A percentile compares a stretch with the other conserved stretches of the same genome.
Conservation (phyloP, 2,797 vertebrate species). For the Silurus aristotelis region DNA sequence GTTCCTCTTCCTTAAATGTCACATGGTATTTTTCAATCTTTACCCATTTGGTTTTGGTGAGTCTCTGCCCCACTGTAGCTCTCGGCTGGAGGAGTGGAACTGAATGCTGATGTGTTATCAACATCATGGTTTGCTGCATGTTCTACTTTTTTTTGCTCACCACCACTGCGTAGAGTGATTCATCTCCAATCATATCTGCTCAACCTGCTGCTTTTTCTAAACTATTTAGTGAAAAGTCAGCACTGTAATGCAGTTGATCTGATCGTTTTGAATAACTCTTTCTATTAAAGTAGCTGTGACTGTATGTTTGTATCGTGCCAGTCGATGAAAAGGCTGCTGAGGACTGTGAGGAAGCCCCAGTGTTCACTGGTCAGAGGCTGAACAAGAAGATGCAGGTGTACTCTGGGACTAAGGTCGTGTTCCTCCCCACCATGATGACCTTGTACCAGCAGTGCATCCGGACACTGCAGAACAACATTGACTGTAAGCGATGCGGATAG, state of each 20-base stretch:
- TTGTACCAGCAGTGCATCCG: slow-evolving; percentile 88
- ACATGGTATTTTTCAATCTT: background rate
- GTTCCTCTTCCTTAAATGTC: background rate
- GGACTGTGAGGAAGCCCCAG: slow-evolving; percentile 62
- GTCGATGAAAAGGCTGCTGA: slow-evolving; percentile 62
- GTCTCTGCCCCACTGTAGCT: background rate
- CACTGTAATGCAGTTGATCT: background rate
- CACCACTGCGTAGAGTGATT: background rate
- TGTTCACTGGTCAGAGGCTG: slow-evolving; percentile 81
- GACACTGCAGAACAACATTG: slow-evolving; percentile 87
- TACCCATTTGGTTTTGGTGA: background rate
- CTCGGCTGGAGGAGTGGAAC: background rate
- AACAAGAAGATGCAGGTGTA: slow-evolving; percentile 91
- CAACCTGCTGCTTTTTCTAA: background rate
- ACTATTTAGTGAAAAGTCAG: too few relatives aligned
- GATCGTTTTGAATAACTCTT: background rate
- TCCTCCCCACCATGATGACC: slow-evolving; percentile 83
- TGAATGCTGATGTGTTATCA: background rate
- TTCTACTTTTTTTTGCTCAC: background rate
- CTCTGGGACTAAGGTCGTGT: slow-evolving; percentile 81
- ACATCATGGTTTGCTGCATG: background rate
- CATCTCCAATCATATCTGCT: background rate
- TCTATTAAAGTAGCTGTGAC: background rate
- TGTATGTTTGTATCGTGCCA: background rate
- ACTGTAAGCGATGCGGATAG: slow-evolving; percentile 75